These are phyloP conservation scores for Oenanthe melanoleuca DNA, from an alignment of 2,113 vertebrate genomes.

Conservation along the genomic window DNA sequence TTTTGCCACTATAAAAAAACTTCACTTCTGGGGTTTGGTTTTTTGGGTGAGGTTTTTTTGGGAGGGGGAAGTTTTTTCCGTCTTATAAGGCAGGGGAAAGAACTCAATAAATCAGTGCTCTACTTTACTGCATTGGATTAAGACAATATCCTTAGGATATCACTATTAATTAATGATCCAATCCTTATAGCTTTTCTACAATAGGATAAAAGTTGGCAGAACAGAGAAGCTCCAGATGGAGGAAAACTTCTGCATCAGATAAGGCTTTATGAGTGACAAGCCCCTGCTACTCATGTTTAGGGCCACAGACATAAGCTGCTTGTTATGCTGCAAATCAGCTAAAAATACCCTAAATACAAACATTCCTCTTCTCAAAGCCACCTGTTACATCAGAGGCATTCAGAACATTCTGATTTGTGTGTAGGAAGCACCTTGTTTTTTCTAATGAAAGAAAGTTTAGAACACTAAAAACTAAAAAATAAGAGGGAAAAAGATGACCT, in stretches of 20 bases:
- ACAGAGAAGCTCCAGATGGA: background rate
- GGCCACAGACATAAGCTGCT: background rate
- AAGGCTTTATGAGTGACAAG: background rate
- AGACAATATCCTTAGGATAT: background rate
- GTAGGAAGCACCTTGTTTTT: background rate
- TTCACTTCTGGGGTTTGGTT: background rate
- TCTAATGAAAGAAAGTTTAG: background rate
- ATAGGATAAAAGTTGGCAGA: background rate
- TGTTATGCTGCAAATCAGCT: background rate
- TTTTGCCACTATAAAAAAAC: background rate
- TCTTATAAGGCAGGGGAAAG: background rate
- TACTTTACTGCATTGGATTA: background rate
- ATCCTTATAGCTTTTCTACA: background rate
- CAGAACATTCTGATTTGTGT: background rate
- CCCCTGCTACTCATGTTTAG: background rate
- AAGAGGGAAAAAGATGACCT: background rate
- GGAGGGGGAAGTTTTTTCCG: background rate
- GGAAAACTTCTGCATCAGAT: background rate
- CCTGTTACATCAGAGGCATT: background rate
- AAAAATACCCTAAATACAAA: background rate
- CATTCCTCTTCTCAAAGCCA: background rate
- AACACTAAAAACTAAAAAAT: background rate
- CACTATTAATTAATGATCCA: constrained; percentile 2
- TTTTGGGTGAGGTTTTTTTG: background rate
- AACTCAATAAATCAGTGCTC: background rate